These are phyloP conservation scores for Chrysomallon squamiferum DNA, from an alignment of 1,140 invertebrate genomes.

Conservation along the genomic window DNA sequence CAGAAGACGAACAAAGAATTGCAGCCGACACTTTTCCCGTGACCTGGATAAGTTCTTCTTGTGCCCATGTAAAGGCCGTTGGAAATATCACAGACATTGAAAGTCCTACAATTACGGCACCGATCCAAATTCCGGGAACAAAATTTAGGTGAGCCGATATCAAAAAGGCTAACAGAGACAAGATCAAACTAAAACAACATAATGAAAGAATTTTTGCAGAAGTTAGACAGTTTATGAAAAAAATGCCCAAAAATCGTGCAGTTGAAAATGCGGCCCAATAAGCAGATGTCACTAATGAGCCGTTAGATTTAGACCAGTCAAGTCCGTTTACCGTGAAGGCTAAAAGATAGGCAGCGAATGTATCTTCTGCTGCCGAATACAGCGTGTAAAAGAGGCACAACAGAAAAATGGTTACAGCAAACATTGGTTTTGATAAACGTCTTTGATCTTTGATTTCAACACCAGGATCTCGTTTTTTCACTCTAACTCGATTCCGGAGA, in stretches of 20 bases:
- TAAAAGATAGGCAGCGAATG: constrained; percentile 30
- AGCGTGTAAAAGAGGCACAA: constrained; percentile 23
- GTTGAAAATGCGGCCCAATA: constrained; percentile 39
- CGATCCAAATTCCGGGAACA: constrained; percentile 35
- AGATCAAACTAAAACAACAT: constrained; percentile 15
- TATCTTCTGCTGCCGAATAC: constrained; percentile 36
- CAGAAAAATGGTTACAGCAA: constrained; percentile 15
- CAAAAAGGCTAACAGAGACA: constrained; percentile 23
- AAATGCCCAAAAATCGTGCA: constrained; percentile 30
- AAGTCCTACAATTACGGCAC: constrained; percentile 24
- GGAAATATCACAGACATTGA: constrained; percentile 40
- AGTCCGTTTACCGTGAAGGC: constrained; percentile 35
- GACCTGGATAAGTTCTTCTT: constrained; percentile 30
- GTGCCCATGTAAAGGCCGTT: constrained; percentile 35
- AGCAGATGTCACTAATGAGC: constrained; percentile 31
- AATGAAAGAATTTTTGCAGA: constrained; percentile 25
- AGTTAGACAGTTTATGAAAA: constrained; percentile 23
- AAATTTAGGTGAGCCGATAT: constrained; percentile 20
- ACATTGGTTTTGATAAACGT: constrained; percentile 12
- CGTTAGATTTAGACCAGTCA: constrained; percentile 30
- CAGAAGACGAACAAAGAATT: constrained; percentile 29
- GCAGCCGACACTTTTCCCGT: constrained; percentile 36
- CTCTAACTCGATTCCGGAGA: background rate
- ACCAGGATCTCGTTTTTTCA: background rate
- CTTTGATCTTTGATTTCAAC: background rate